Evolutionary conservation across 2,797 vertebrate species (phyloP).

Genomic region (Psittacula echo): DNA sequence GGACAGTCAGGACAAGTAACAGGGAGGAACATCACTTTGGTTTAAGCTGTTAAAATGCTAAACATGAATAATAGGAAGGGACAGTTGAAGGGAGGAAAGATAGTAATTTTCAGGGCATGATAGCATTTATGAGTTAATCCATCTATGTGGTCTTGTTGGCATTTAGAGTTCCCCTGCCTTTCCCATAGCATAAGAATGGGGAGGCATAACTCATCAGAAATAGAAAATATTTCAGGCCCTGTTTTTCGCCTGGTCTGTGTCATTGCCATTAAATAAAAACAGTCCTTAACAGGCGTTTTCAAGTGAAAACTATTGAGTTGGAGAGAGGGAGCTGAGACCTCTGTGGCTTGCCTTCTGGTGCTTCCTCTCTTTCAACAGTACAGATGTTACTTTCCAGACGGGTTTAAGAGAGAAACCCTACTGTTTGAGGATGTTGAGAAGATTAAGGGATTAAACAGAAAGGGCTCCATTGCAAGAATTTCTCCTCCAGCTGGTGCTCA

Average conservation of each 20-base stretch:
- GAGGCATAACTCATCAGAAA: neutral
- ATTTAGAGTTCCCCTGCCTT: neutral
- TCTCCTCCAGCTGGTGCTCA: slow-evolving; percentile 59
- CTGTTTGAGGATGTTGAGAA: slow-evolving; percentile 69
- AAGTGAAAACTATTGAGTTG: slow-evolving; percentile 18
- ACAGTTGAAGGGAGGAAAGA: neutral
- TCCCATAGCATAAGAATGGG: neutral
- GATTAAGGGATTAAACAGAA: slow-evolving; percentile 73
- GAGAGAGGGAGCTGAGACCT: slow-evolving; percentile 22
- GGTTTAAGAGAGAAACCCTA: slow-evolving; percentile 69
- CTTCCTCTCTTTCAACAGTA: slow-evolving; percentile 49
- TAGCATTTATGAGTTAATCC: neutral
- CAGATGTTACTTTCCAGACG: slow-evolving; percentile 66
- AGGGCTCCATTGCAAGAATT: slow-evolving; percentile 61
- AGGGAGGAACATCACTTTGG: neutral
- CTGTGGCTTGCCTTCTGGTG: slow-evolving; percentile 46
- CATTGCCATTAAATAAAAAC: slow-evolving; percentile 20
- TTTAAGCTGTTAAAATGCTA: neutral
- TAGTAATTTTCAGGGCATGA: neutral
- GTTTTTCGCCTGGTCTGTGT: neutral
- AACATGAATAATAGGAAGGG: neutral
- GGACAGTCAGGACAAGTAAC: neutral
- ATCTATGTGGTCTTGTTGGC: neutral
- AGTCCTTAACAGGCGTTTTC: slow-evolving; percentile 8
- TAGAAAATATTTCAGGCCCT: neutral